Base-by-base conservation (phyloP, 37 sponge, comb jelly and placozoan genomes). In the Bolinopsis microptera region DNA sequence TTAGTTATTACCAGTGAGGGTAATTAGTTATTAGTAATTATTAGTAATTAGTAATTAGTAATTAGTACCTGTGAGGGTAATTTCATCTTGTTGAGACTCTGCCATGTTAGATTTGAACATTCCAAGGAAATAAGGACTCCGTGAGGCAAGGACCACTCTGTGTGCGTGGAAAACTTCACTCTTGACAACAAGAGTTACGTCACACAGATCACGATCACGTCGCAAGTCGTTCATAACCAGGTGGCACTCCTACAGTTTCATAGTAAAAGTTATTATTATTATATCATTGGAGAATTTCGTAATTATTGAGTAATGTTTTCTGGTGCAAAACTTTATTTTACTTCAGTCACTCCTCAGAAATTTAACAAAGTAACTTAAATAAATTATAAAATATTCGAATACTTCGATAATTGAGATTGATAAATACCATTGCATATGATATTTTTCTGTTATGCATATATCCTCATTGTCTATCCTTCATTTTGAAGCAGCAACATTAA, bases 111-210 rank as follows among this genome's bases (percentile, higher is more conserved):
- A 94, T 67, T 93, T 92, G 69, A 96, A 97, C 97, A 97, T 97
- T 86, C 96, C 96, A 22, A 88, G 92, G 68, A 97, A 97, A 70
- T 96, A 97, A 33, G 72, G 77, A 40, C 97, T 97, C 69, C 92
- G 94, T 0, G 97, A 94, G 38, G 94, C 93, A 35, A 97, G 93
- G 1, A 97, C 95, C 30, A 97, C 69, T 0, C 94, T 93, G 69
- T 97, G 97, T 0, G 96, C 95, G 8, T 38, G 83, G 0, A 97
- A 72, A n/a, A 28, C 31, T 72, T 72, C 75, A 21, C 18, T 72
- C 26, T 72, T 72, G 26, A 72, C 75, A 72, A 72, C 18, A 8
- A 72, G 31, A 8, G 75, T 72, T 5, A 72, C 31, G 18, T 72
- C 75, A 72, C 75, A 72, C 5, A 72, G 18, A 21, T 72, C 75